Percentiles rank a stretch among this genome's conserved stretches.
Evolutionary conservation across 2,113 vertebrate species (phyloP).

Genomic region (Panthera uncia): DNA sequence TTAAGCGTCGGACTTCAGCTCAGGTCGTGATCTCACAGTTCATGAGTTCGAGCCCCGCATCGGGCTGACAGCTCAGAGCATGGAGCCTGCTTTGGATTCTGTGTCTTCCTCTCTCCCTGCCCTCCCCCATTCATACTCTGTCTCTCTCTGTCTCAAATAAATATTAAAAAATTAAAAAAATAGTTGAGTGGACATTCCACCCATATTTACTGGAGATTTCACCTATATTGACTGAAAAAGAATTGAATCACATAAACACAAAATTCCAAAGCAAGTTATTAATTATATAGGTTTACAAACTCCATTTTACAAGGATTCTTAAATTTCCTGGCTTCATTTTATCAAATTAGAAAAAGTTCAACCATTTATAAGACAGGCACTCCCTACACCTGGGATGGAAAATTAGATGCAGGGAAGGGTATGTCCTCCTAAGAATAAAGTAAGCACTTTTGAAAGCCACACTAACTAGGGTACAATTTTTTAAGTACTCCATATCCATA

Average conservation of each 20-base stretch:
- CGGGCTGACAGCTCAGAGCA: too few species aligned
- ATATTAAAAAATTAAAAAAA: neutral
- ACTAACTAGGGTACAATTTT: neutral
- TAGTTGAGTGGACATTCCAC: neutral
- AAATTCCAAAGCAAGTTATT: neutral
- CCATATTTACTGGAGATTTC: neutral
- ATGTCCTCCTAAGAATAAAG: neutral
- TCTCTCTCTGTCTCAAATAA: too few species aligned
- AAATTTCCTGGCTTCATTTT: constrained; percentile 2
- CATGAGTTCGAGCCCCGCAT: too few species aligned
- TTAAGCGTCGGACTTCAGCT: too few species aligned
- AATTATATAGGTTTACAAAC: neutral
- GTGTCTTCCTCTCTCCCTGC: too few species aligned
- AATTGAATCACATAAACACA: neutral
- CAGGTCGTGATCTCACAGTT: too few species aligned
- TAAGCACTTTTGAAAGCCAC: neutral
- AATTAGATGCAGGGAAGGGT: neutral
- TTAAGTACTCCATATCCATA: neutral
- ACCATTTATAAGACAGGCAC: neutral
- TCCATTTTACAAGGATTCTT: neutral
- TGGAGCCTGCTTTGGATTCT: too few species aligned
- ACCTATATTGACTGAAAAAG: neutral
- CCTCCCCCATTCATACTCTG: too few species aligned
- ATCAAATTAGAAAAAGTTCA: neutral
- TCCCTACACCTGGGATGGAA: neutral